A percentile compares a stretch with the other conserved stretches of the same genome.
These are phyloP conservation scores for Sebastes baramenuke DNA, from an alignment of 2,797 vertebrate species.

Conservation along the genomic window DNA sequence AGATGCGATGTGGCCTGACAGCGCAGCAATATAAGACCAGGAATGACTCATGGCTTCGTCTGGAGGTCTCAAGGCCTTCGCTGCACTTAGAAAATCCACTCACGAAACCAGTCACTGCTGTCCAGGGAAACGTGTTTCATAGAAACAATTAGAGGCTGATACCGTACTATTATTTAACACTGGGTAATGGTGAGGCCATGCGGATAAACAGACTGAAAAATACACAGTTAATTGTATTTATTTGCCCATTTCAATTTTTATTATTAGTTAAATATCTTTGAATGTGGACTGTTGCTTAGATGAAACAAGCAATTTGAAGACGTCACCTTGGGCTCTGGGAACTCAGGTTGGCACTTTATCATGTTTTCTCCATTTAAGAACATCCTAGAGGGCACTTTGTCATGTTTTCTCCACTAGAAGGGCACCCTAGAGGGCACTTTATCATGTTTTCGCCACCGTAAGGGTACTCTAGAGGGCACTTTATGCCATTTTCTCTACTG, in stretches of 20 bases:
- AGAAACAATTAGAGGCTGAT: background rate
- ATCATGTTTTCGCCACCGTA: too few relatives aligned
- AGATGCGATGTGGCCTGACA: constrained; percentile 41
- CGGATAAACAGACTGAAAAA: background rate
- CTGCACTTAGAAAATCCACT: constrained; percentile 24
- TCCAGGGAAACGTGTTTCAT: constrained; percentile 11
- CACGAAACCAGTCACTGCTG: background rate
- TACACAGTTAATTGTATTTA: background rate
- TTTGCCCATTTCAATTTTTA: background rate
- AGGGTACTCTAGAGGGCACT: too few relatives aligned
- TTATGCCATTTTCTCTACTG: too few relatives aligned
- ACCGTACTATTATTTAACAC: background rate
- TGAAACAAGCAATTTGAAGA: background rate
- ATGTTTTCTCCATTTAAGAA: too few relatives aligned
- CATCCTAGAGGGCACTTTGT: too few relatives aligned
- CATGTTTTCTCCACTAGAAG: too few relatives aligned
- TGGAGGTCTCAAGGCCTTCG: constrained; percentile 39
- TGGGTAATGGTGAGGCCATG: background rate
- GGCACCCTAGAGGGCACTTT: too few relatives aligned
- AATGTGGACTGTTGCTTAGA: too few relatives aligned
- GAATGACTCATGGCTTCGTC: constrained; percentile 63
- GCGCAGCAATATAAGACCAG: constrained; percentile 45
- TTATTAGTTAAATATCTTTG: background rate
- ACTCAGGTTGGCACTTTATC: too few relatives aligned
- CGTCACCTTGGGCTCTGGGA: too few relatives aligned